Percentiles rank a stretch among this genome's conserved stretches.
Conservation (phyloP, 2,888 invertebrate species). For the Dugesia japonica region DNA sequence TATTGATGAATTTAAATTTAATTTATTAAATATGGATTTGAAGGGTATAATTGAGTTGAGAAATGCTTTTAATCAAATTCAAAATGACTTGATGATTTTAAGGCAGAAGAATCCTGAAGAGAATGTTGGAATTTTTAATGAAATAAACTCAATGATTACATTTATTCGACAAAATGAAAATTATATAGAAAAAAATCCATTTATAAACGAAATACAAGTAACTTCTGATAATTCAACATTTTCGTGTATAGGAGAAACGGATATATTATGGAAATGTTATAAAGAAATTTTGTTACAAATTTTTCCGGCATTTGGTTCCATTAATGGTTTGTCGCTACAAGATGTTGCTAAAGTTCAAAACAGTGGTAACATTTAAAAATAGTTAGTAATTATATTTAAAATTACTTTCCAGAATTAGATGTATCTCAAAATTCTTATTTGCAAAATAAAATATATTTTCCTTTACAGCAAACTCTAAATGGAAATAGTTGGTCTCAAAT, state of each 20-base stretch:
- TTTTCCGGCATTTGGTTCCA: background rate
- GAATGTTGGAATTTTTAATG: background rate
- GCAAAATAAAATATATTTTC: conserved; percentile 1
- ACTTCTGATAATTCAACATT: background rate
- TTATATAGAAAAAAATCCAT: background rate
- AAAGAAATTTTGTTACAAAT: background rate
- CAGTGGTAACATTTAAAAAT: background rate
- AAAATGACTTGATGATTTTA: background rate
- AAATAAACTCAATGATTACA: background rate
- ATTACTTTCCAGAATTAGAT: background rate
- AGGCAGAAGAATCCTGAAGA: background rate
- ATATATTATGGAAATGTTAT: background rate
- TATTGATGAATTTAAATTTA: background rate
- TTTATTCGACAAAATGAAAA: conserved; percentile 11
- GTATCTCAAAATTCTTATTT: background rate
- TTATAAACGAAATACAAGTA: background rate
- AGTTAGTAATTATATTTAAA: background rate
- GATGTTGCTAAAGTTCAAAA: background rate
- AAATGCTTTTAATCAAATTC: conserved; percentile 2
- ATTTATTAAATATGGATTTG: conserved; percentile 9
- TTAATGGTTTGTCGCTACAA: background rate
- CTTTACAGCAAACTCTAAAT: conserved; percentile 9
- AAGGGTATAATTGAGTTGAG: background rate
- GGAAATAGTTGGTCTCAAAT: conserved; percentile 8
- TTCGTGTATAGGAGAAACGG: background rate